Base-by-base conservation (phyloP, 1,140 invertebrate species). In the Dendroctonus ponderosae region DNA sequence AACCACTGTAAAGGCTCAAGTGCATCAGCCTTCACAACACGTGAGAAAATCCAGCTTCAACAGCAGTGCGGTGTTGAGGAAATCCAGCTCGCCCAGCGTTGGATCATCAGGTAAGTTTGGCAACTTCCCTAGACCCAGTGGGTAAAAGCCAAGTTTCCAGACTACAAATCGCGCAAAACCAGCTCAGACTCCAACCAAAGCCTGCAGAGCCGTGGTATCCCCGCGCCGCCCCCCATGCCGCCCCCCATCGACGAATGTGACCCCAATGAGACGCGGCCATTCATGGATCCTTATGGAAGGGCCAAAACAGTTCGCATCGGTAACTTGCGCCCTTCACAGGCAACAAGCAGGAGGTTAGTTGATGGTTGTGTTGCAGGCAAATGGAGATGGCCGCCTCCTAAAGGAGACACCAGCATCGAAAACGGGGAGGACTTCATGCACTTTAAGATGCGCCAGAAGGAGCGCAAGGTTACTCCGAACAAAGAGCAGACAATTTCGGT, bases 241-340 rank as follows among this genome's bases (percentile, higher is more conserved):
- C 90, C 91, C 38, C 90, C 91, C 15, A 81, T 92, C 43, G 89
- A 93, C 71, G 84, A 84, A n/a, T 85, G 86, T 56, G 90, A 91
- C 76, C 87, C 90, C 0, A 89, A 87, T 2, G 89, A 91, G 76
- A 85, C 85, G 0, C 79, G 91, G 12, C 91, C 91, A 4, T 96
- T 94, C 75, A 82, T 94, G 40, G 93, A 96, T 78, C 92, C 92
- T 0, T 96, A 96, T 70, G 93, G 94, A 2, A 80, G 95, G 50
- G 95, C 95, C 0, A 96, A 96, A 76, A 98, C 95, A 0, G 94
- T 98, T 6, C 82, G 95, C 50, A 97, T 98, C 56, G 96, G 95
- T 52, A 59, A 58, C 3, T 26, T 14, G 12, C 7, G 9, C 11
- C n/a, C 14, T 15, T 66, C n/a, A n/a, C n/a, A 43, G 7, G 11